phyloP scores from a whole-genome alignment of 2,113 vertebrate genomes.

The Limanda limanda region DNA sequence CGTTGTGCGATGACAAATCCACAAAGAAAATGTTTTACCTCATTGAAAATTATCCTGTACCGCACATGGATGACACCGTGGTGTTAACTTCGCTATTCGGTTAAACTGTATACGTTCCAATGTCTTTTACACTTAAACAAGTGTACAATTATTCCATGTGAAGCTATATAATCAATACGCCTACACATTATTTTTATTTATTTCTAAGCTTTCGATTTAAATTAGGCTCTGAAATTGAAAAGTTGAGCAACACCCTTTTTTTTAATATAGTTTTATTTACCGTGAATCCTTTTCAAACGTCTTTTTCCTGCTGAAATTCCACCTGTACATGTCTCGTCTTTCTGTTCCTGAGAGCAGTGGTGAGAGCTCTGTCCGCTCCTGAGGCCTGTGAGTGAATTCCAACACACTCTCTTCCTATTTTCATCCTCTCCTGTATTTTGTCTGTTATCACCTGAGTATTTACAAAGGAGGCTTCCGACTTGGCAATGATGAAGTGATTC shows the following conservation, averaged over 20 bases:
- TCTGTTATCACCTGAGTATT: conserved; percentile 84
- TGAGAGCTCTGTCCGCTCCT: conserved; percentile 22
- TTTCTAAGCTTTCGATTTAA: neutral
- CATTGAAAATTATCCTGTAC: no score
- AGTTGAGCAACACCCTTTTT: neutral
- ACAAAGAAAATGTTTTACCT: no score
- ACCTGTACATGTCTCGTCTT: neutral
- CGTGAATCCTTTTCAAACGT: neutral
- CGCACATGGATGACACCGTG: no score
- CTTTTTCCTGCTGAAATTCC: neutral
- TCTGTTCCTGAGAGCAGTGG: neutral
- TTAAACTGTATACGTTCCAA: no score
- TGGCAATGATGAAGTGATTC: conserved; percentile 79
- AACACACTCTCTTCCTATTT: conserved; percentile 69
- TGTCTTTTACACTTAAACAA: neutral
- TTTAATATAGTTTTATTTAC: neutral
- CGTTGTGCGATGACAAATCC: neutral
- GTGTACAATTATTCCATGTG: neutral
- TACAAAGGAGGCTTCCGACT: conserved; percentile 83
- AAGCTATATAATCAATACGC: neutral
- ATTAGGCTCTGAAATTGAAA: no score
- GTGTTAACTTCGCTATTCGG: no score
- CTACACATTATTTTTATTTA: no score
- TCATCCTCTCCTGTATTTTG: conserved; percentile 77
- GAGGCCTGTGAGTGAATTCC: conserved; percentile 67